Evolutionary conservation across 2,113 vertebrate genomes (phyloP).

Genomic region (Daphoenositta chrysoptera): DNA sequence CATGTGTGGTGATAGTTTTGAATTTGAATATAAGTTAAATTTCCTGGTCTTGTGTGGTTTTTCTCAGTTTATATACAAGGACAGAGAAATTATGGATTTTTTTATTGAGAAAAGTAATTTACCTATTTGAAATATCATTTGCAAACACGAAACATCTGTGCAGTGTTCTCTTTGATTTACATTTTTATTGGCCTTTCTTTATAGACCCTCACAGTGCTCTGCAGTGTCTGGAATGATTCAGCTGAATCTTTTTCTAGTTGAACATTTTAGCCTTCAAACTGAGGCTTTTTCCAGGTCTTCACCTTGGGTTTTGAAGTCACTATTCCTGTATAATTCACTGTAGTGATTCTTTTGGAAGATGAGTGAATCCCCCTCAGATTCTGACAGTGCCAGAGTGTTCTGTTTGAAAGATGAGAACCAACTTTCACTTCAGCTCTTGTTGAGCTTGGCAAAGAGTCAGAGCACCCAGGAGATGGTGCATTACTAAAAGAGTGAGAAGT

Average conservation of each 20-base stretch:
- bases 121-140: not conserved
- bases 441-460: not conserved
- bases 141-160: not conserved
- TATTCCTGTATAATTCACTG: not conserved
- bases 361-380: not conserved
- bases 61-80: not conserved
- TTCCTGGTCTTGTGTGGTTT: not conserved
- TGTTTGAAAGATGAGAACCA: not conserved
- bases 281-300: not conserved
- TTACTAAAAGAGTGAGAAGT: not conserved
- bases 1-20: not conserved
- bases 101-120: not conserved
- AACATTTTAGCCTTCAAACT: not conserved
- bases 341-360: not conserved
- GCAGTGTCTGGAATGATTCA: not conserved
- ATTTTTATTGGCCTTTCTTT: not conserved
- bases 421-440: not conserved
- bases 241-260: not conserved
- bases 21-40: not conserved
- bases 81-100: not conserved
- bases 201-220: not conserved
- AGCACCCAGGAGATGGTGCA: not conserved
- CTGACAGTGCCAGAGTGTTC: not conserved
- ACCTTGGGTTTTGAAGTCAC: not conserved
- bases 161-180: not conserved